A percentile compares a stretch with the other conserved stretches of the same genome.
Evolutionary conservation across 2,888 invertebrate species (phyloP).

Genomic region (Marasmarcha lunaedactyla): DNA sequence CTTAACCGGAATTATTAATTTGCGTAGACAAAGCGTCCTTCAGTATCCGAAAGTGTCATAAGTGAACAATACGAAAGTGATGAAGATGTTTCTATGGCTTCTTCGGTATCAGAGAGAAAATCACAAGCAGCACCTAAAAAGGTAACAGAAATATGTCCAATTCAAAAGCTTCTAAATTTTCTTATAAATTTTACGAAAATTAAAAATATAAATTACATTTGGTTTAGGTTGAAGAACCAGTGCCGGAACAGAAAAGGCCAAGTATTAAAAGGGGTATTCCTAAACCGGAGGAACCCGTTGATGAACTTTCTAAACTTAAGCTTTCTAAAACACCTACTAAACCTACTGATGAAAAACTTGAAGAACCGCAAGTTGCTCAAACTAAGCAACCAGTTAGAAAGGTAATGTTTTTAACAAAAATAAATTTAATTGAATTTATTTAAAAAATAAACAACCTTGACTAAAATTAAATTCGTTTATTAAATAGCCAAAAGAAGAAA

Average conservation of each 20-base stretch:
- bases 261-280: slow-evolving; percentile 56
- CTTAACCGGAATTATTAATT: slow-evolving; percentile 13
- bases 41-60: slow-evolving; percentile 51
- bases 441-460: slow-evolving; percentile 1
- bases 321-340: slow-evolving; percentile 45
- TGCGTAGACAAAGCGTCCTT: slow-evolving; percentile 52
- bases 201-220: slow-evolving; percentile 1
- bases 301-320: slow-evolving; percentile 53
- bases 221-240: slow-evolving; percentile 44
- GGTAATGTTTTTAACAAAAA: slow-evolving; percentile 29
- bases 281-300: slow-evolving; percentile 51
- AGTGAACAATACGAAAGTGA: slow-evolving; percentile 48
- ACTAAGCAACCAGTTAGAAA: slow-evolving; percentile 44
- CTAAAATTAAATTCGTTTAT: slow-evolving; percentile 14
- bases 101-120: slow-evolving; percentile 46
- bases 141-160: slow-evolving; percentile 30
- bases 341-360: slow-evolving; percentile 40
- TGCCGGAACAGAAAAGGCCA: slow-evolving; percentile 33
- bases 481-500: slow-evolving; percentile 49
- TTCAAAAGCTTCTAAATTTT: slow-evolving; percentile 8
- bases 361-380: slow-evolving; percentile 50
- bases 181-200: slow-evolving; percentile 1
- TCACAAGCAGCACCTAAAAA: slow-evolving; percentile 32
- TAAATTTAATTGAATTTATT: slow-evolving; percentile 7
- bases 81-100: slow-evolving; percentile 46